Percentiles rank a stretch among this genome's conserved stretches.
Evolutionary conservation across 2,113 vertebrate species (phyloP).

Genomic region (Campylomormyrus tamandua): DNA sequence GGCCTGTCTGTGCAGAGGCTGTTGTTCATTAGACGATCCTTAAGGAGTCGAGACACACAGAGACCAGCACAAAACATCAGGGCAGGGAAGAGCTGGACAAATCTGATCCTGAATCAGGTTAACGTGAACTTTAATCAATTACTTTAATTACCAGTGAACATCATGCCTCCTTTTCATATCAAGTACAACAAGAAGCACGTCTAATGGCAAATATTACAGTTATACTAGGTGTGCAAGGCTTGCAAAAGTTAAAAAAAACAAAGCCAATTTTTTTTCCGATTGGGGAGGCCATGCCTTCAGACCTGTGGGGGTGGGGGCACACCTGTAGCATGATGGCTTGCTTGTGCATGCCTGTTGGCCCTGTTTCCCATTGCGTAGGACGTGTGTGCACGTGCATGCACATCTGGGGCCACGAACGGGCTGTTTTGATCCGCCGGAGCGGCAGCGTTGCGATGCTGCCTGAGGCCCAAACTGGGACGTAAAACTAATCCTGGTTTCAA

Average conservation of each 20-base stretch:
- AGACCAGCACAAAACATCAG: background rate
- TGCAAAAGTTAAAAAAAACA: background rate
- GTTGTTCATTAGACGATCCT: background rate
- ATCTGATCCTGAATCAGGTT: background rate
- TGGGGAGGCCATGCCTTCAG: background rate
- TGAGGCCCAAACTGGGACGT: background rate
- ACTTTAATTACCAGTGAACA: background rate
- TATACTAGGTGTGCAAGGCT: background rate
- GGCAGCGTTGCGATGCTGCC: background rate
- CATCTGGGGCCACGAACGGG: background rate
- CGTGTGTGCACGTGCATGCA: background rate
- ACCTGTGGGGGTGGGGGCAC: background rate
- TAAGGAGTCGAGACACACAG: background rate
- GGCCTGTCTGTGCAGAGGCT: background rate
- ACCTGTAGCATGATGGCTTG: background rate
- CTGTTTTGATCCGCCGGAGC: background rate
- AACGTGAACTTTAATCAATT: background rate
- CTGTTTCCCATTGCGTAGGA: background rate
- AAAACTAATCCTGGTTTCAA: background rate
- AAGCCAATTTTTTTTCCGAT: background rate
- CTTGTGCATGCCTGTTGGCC: background rate
- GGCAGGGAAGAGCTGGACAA: background rate
- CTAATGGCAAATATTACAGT: background rate
- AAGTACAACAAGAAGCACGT: background rate
- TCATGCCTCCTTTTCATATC: background rate